Evolutionary conservation across 2,888 invertebrate species (phyloP).

Genomic region (Tetragonisca angustula): DNA sequence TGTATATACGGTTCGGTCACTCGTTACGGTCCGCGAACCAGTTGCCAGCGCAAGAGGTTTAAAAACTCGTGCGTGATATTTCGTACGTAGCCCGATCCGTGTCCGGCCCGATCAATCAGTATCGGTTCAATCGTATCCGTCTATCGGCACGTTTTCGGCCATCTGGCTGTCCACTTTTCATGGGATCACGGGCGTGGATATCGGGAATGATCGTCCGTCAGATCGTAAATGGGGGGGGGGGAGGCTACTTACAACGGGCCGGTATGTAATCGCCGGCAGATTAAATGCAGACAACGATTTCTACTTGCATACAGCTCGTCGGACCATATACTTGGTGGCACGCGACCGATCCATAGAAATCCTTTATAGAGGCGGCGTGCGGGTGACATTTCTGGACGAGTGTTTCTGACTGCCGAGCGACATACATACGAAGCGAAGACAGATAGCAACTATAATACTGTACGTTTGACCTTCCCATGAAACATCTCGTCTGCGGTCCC

Average conservation of each 20-base stretch:
- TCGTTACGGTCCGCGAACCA: no score
- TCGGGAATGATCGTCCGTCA: slow-evolving; percentile 46
- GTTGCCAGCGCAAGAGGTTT: background rate
- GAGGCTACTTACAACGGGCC: slow-evolving; percentile 60
- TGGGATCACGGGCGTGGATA: slow-evolving; percentile 16
- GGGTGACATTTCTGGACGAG: slow-evolving; percentile 82
- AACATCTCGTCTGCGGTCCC: slow-evolving; percentile 55
- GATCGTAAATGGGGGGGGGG: slow-evolving; percentile 35
- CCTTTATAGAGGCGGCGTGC: slow-evolving; percentile 77
- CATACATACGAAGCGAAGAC: slow-evolving; percentile 75
- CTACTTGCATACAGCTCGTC: slow-evolving; percentile 63
- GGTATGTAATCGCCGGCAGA: slow-evolving; percentile 63
- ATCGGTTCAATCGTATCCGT: background rate
- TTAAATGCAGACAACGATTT: slow-evolving; percentile 60
- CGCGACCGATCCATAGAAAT: slow-evolving; percentile 80
- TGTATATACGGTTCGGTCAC: no score
- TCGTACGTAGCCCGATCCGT: background rate
- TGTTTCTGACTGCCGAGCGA: slow-evolving; percentile 82
- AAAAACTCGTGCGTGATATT: background rate
- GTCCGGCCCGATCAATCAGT: background rate
- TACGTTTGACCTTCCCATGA: slow-evolving; percentile 71
- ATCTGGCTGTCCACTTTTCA: slow-evolving; percentile 1
- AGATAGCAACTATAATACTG: slow-evolving; percentile 77
- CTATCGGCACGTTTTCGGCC: slow-evolving; percentile 1
- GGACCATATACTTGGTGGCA: slow-evolving; percentile 72